These are phyloP conservation scores for Clarias laeviceps DNA, from an alignment of 2,797 vertebrate species.

Conservation along the genomic window DNA sequence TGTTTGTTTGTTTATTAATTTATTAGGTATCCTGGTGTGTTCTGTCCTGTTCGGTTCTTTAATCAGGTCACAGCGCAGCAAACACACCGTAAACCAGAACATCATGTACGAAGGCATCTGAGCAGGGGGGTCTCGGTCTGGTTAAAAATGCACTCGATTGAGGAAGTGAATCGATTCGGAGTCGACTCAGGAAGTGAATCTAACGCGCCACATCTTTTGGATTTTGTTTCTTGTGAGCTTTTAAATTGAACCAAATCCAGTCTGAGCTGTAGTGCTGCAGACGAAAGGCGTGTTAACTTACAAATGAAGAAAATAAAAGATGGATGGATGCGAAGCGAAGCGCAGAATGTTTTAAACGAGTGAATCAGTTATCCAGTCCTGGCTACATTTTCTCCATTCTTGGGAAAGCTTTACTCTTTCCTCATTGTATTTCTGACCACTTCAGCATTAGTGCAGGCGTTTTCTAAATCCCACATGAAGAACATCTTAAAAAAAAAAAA, in stretches of 20 bases:
- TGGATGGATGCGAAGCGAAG: neutral
- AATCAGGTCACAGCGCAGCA: neutral
- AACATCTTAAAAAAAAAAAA: neutral
- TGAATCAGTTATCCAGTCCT: neutral
- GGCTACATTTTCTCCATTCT: neutral
- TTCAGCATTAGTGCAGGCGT: neutral
- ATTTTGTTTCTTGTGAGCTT: neutral
- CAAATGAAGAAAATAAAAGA: neutral
- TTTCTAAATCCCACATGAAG: neutral
- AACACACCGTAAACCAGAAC: neutral
- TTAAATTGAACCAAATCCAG: too few species aligned
- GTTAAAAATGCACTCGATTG: neutral
- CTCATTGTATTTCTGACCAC: neutral
- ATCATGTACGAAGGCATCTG: neutral
- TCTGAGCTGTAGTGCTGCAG: neutral
- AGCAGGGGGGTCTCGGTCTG: neutral
- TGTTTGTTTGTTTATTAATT: too few species aligned
- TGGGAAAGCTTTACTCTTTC: neutral
- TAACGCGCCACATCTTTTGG: neutral
- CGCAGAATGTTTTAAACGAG: neutral
- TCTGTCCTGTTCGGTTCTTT: neutral
- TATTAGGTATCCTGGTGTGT: too few species aligned
- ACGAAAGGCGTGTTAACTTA: neutral
- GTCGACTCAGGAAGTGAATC: constrained; percentile 3
- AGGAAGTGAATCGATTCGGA: neutral